Conservation (phyloP, 2,113 vertebrate species). For the Nothoprocta pentlandii region DNA sequence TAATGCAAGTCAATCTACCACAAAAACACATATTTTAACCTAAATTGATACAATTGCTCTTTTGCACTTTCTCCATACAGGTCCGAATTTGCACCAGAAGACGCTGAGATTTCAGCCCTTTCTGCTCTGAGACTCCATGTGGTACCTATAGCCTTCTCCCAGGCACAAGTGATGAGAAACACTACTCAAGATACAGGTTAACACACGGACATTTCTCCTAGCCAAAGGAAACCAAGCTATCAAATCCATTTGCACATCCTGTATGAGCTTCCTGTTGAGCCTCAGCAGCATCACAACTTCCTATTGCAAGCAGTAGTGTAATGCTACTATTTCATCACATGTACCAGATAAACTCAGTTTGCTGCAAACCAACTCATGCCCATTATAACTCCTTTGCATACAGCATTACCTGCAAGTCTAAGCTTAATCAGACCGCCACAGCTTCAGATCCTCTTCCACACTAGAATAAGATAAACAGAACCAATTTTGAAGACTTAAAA, state of each 20-base stretch:
- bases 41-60: not conserved
- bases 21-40: not conserved
- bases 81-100: not conserved
- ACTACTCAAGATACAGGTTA: not conserved
- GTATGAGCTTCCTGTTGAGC: conserved; percentile 23
- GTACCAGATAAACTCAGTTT: not conserved
- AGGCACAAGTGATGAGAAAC: not conserved
- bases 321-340: conserved; percentile 23
- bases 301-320: conserved; percentile 13
- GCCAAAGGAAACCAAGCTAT: conserved; percentile 16
- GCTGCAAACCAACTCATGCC: fast-evolving
- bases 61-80: not conserved
- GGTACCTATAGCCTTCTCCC: fast-evolving
- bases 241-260: conserved; percentile 24
- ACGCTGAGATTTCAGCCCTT: not conserved
- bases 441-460: not conserved
- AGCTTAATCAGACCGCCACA: not conserved
- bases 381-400: too few species aligned
- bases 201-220: not conserved
- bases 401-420: fast-evolving
- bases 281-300: conserved; percentile 10
- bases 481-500: not conserved
- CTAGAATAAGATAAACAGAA: not conserved
- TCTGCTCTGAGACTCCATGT: not conserved
- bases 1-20: fast-evolving